Percentiles rank a stretch among this genome's conserved stretches.
These are phyloP conservation scores for Halyomorpha halys DNA, from an alignment of 1,140 invertebrate genomes.

Conservation along the genomic window DNA sequence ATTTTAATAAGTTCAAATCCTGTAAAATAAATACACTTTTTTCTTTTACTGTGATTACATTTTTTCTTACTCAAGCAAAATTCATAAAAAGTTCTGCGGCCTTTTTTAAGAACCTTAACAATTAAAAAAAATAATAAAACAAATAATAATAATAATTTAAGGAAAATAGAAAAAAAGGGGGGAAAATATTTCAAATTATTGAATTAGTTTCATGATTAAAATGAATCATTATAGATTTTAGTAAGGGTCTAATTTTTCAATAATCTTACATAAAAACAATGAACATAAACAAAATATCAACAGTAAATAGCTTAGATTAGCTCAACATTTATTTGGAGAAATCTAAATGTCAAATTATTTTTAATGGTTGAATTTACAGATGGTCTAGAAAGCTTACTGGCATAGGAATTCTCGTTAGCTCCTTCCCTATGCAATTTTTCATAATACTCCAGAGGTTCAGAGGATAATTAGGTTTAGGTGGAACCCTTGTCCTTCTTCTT, in stretches of 20 bases:
- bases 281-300: neutral
- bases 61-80: no score
- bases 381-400: conserved; percentile 49
- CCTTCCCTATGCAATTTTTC: conserved; percentile 99
- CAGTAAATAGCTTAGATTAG: neutral
- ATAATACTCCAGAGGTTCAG: conserved; percentile 97
- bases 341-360: neutral
- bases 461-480: conserved; percentile 92
- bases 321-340: neutral
- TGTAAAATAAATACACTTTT: no score
- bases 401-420: conserved; percentile 98
- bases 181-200: no score
- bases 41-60: no score
- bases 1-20: no score
- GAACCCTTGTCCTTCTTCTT: conserved; percentile 62
- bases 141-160: neutral
- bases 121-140: neutral
- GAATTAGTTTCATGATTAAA: neutral
- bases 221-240: neutral
- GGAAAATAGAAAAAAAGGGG: no score
- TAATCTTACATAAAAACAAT: neutral
- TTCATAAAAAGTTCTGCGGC: no score
- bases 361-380: neutral
- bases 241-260: neutral
- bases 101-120: no score